Conservation (phyloP, 2,113 vertebrate genomes). For the Saguinus midas region DNA sequence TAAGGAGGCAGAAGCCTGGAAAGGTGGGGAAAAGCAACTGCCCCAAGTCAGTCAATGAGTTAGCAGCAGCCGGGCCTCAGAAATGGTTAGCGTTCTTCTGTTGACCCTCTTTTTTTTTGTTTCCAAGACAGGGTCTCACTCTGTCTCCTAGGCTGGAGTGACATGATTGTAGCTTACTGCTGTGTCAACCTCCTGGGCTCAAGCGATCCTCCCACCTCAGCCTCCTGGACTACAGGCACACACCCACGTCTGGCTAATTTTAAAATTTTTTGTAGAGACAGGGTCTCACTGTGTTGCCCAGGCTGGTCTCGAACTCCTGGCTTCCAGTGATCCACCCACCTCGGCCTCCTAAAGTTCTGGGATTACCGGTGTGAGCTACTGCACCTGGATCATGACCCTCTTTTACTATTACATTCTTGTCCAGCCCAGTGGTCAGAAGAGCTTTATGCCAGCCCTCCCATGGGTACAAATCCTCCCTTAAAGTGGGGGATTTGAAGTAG, state of each 20-base stretch:
- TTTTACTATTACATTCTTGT: fast-evolving
- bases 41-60: neutral
- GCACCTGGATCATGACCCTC: neutral
- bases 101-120: neutral
- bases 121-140: neutral
- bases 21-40: neutral
- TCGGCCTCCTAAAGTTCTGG: neutral
- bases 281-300: neutral
- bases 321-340: neutral
- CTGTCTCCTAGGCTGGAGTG: neutral
- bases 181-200: neutral
- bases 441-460: neutral
- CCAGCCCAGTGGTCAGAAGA: neutral
- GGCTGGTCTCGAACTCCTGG: neutral
- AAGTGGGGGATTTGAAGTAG: fast-evolving
- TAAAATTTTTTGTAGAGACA: too few relatives aligned
- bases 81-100: neutral
- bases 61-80: too few relatives aligned
- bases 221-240: too few relatives aligned
- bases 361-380: neutral
- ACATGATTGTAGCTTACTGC: neutral
- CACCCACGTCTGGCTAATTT: too few relatives aligned
- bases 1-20: neutral
- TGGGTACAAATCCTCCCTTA: neutral
- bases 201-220: neutral